Evolutionary conservation across 2,888 invertebrate genomes (phyloP), one percentile per base, ranked within the genome.

Genomic region (Mesoligia furuncula): DNA sequence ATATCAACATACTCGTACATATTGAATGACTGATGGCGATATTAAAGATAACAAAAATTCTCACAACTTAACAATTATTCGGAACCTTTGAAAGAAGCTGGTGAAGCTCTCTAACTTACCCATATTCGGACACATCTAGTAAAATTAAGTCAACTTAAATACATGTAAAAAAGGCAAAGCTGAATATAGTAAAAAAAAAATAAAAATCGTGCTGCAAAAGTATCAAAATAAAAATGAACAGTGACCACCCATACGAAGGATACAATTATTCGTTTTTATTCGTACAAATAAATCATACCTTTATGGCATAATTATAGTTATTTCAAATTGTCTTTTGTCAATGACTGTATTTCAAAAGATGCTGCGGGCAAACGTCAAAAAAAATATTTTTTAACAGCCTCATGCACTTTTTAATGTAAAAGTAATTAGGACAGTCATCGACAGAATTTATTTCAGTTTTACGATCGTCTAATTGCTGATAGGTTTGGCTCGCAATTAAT

Each of bases 391-490:
- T 73, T 80, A 64, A 76, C 48, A 57, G 15, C 54, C 51, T 31
- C 13, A 66, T 76, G 45, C 27, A 57, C 20, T 36, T 80, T 84
- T 80, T 62, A 45, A 67, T 81, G 13, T 31, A 17, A 15, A 68
- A 2, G 70, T 79, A 87, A 87, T 85, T 81, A 84, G 81, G 51
- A 31, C 45, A 70, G 62, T 39, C 76, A 69, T 66, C 65, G 24
- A 75, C 66, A 42, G 61, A 76, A 74, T 59, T 65, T n/a, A 76
- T 70, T 85, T 31, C 24, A 62, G 62, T 59, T 73, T 81, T 79
- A 86, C 31, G 61, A 67, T 70, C 69, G 59, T 27, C 76, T 84
- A 76, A 87, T 79, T 85, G 74, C 67, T 64, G 17, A 48, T 57
- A 78, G 45, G 57, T 77, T 76, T 61, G 31, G 9, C 24, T 51